phyloP scores from a whole-genome alignment of 53 echinoderm and acorn worm genomes.

The Echinarachnius parma region DNA sequence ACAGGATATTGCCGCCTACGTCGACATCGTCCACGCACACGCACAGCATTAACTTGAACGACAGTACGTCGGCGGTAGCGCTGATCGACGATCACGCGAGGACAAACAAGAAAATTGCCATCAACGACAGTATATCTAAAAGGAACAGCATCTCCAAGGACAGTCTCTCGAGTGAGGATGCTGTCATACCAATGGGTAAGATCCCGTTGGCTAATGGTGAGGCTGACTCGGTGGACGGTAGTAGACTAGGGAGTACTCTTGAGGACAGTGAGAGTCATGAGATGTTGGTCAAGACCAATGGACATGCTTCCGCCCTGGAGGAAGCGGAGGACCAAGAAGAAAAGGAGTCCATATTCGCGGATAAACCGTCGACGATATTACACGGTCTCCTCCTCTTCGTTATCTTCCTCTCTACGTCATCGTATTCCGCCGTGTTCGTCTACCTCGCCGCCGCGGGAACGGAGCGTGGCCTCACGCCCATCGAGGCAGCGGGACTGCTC shows the following conservation, averaged over 20 bases:
- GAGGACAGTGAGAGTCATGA: slow-evolving; percentile 21
- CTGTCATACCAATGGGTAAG: too few species aligned
- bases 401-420: slow-evolving; percentile 31
- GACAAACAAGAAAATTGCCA: too few species aligned
- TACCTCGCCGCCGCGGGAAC: slow-evolving; percentile 22
- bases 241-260: slow-evolving; percentile 1
- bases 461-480: slow-evolving; percentile 33
- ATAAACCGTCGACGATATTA: slow-evolving; percentile 11
- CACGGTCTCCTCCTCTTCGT: slow-evolving; percentile 18
- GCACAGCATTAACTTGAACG: too few species aligned
- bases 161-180: background rate
- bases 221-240: background rate
- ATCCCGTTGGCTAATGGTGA: slow-evolving; percentile 6
- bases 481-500: slow-evolving; percentile 31
- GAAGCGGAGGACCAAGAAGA: background rate
- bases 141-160: background rate
- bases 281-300: background rate
- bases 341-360: slow-evolving; percentile 17
- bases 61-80: slow-evolving; percentile 29
- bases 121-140: background rate
- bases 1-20: slow-evolving; percentile 9
- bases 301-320: background rate
- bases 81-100: slow-evolving; percentile 12
- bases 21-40: background rate
- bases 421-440: slow-evolving; percentile 41